Conservation (phyloP, 2,797 vertebrate genomes). For the Poecilia gillii region DNA sequence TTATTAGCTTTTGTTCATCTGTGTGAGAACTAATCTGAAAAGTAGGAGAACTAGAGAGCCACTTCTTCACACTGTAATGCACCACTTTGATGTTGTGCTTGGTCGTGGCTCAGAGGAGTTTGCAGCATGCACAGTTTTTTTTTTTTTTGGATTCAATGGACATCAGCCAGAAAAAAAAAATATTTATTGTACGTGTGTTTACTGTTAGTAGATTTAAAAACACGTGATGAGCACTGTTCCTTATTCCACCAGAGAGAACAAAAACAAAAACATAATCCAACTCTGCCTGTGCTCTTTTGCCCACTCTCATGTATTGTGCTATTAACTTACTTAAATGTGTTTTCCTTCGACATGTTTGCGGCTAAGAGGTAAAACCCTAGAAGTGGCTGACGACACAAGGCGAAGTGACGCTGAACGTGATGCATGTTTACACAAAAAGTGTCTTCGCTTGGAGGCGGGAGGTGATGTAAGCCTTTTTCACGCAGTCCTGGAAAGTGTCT, state of each 20-base stretch:
- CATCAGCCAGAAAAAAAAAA: background rate
- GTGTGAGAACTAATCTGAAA: background rate
- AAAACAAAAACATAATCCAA: background rate
- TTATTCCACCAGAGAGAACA: slow-evolving; percentile 21
- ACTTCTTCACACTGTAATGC: slow-evolving; percentile 22
- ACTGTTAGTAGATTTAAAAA: slow-evolving; percentile 12
- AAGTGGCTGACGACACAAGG: slow-evolving; percentile 21
- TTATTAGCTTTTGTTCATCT: no score
- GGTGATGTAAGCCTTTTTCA: slow-evolving; percentile 32
- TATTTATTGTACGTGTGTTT: slow-evolving; percentile 18
- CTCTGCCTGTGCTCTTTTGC: slow-evolving; percentile 36
- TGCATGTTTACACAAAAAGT: slow-evolving; percentile 32
- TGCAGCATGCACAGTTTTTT: background rate
- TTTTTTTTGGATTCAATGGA: background rate
- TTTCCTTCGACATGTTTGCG: slow-evolving; percentile 5
- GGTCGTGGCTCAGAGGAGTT: background rate
- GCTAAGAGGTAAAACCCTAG: background rate
- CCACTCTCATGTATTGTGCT: slow-evolving; percentile 11
- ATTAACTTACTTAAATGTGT: background rate
- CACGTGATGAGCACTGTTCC: slow-evolving; percentile 13
- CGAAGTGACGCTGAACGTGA: slow-evolving; percentile 17
- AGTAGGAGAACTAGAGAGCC: slow-evolving; percentile 19
- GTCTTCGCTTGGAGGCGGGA: slow-evolving; percentile 20
- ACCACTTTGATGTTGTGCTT: slow-evolving; percentile 1
- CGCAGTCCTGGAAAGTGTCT: slow-evolving; percentile 58